A percentile compares a stretch with the other conserved stretches of the same genome.
These are phyloP conservation scores for Trachemys scripta DNA, from an alignment of 2,113 vertebrate genomes.

Conservation along the genomic window DNA sequence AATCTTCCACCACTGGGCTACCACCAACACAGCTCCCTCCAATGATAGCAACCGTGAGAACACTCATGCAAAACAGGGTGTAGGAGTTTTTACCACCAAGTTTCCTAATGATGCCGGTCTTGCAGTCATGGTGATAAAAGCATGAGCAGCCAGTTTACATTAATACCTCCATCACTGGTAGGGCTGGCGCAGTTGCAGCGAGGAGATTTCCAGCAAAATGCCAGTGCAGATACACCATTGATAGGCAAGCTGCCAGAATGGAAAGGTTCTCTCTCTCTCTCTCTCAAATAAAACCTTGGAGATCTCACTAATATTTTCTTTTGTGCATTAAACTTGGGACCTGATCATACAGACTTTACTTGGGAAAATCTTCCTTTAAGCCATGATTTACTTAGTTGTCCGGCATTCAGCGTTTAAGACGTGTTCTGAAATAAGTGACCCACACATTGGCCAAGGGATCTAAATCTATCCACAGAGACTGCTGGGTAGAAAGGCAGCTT, in stretches of 20 bases:
- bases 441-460: neutral
- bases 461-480: neutral
- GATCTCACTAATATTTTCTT: neutral
- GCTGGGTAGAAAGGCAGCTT: neutral
- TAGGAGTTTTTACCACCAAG: neutral
- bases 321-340: neutral
- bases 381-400: neutral
- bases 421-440: neutral
- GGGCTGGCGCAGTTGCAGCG: neutral
- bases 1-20: neutral
- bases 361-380: neutral
- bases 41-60: neutral
- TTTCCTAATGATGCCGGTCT: neutral
- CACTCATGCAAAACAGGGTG: neutral
- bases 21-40: neutral
- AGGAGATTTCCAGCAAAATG: neutral
- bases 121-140: neutral
- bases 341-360: neutral
- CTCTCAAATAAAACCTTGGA: neutral
- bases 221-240: neutral
- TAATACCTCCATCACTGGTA: neutral
- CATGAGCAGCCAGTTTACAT: fast-evolving
- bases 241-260: neutral
- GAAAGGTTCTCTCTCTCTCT: neutral
- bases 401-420: neutral